Base-by-base conservation (phyloP, 2,888 invertebrate species). In the Galerucella pusilla region DNA sequence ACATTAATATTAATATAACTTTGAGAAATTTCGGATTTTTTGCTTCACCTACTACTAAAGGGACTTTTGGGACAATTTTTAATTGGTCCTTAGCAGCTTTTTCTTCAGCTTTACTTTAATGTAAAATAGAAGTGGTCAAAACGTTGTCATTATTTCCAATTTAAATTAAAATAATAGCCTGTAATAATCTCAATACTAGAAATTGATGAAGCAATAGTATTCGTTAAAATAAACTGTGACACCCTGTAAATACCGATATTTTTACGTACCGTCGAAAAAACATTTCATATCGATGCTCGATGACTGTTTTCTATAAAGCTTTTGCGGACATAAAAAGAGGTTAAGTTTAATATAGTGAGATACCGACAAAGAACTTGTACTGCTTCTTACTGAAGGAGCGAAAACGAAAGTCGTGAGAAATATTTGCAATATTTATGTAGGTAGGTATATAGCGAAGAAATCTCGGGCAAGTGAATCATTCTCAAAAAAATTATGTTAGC, bases 281-380 rank as follows among this genome's bases (percentile, higher is more conserved):
- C 28, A 14, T 66, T 59, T 46, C 54, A 61, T 74, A 67, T 70
- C 49, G 68, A 76, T 78, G 57, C 65, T 60, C 68, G 46, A 35
- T 35, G 16, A 49, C 28, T 28, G 72, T 75, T 80, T 80, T 79
- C 79, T 75, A 75, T 69, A 70, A 20, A 64, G 71, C 49, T 60
- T 49, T 67, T 73, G 65, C 80, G 80, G 80, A 80, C 76, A 74
- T 78, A 35, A 59, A 80, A 77, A 68, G 76, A 75, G 80, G 78
- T 77, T 74, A 75, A 67, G 67, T 74, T 66, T 54, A 72, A 64
- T 28, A 42, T 25, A 20, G 20, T 64, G 75, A 77, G 78, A 76
- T 77, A 74, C 70, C 75, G 77, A 77, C 16, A 68, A 52, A 52
- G 9, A 57, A 57, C n/a, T 49, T n/a, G 46, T 67, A 67, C 52